Base-by-base conservation (phyloP, 2,797 vertebrate genomes). In the Enteromius viviparus region DNA sequence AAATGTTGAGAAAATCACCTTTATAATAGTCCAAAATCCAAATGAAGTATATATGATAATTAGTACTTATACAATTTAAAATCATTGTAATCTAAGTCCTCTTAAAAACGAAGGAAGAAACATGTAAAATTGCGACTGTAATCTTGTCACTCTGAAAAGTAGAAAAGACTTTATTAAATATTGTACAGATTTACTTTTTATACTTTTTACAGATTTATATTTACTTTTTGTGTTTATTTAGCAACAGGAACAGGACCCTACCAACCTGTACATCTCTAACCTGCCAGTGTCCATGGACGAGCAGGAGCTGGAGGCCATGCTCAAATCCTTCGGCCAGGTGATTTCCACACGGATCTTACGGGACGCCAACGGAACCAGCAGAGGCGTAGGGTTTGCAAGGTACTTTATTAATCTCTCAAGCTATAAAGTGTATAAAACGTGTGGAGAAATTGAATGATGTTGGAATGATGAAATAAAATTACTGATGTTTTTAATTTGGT, bases 181-280 rank as follows among this genome's bases (percentile, higher is more conserved):
- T n/a, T 3, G 21, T 55, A 58, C 53, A 1, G 21, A 58, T 23
- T 29, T 29, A 29, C 29, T 29, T 29, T 29, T 29, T 29, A 29
- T 29, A 29, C 29, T 29, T 29, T 29, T 29, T 29, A 29, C 29
- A 29, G 29, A 29, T 29, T 29, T 29, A n/a, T 12, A 66, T 51
- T 1, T 51, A 17, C 6, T 34, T 37, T n/a, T 6, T 40, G 42
- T 34, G 1, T 49, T 47, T 12, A 32, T 32, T 12, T 70, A 88
- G 87, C 87, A 88, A 86, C 87, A 88, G 83, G 87, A 88, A 55
- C 87, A 88, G 85, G 87, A 88, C 81, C 98, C 98, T 87, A 99
- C 98, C 88, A 99, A 99, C 93, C 95, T 99, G 86, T 99, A 99
- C 94, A 99, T 99, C 94, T 99, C 98, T 91, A 99, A 99, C 93